Conservation (phyloP, 2,797 vertebrate species). For the Salarias fasciatus region DNA sequence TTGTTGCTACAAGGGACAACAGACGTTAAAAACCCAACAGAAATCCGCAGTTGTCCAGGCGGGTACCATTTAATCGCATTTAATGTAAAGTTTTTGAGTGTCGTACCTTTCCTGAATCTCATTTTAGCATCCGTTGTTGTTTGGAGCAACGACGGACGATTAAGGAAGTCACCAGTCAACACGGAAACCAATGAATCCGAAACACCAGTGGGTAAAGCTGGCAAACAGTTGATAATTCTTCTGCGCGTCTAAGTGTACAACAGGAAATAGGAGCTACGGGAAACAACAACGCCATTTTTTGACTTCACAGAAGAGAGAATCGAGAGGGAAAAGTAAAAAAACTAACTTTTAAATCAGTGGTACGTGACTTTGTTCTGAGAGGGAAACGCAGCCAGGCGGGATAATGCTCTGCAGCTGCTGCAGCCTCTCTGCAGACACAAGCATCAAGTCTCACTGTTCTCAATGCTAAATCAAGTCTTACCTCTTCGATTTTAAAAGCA, state of each 20-base stretch:
- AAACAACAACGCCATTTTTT: constrained; percentile 57
- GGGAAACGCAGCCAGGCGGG: constrained; percentile 41
- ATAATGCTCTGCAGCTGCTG: constrained; percentile 65
- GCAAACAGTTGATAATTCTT: neutral
- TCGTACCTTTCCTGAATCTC: too few species aligned
- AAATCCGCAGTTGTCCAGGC: too few species aligned
- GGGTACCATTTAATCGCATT: too few species aligned
- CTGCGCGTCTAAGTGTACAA: constrained; percentile 5
- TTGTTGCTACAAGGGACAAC: too few species aligned
- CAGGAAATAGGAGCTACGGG: constrained; percentile 49
- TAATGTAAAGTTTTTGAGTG: too few species aligned
- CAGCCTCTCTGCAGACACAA: constrained; percentile 9
- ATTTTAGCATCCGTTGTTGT: too few species aligned
- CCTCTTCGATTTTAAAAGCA: constrained; percentile 65
- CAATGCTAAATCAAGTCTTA: constrained; percentile 37
- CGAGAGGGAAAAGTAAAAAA: neutral
- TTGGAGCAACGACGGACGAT: too few species aligned
- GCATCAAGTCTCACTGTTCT: neutral
- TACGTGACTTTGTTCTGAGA: neutral
- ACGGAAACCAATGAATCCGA: too few species aligned
- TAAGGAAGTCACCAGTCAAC: too few species aligned
- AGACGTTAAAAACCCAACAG: too few species aligned
- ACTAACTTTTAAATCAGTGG: neutral
- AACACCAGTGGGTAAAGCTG: too few species aligned
- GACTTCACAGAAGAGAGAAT: neutral